Evolutionary conservation across 2,797 vertebrate genomes (phyloP), one percentile per base, ranked within the genome.

Genomic region (Natrix natrix): DNA sequence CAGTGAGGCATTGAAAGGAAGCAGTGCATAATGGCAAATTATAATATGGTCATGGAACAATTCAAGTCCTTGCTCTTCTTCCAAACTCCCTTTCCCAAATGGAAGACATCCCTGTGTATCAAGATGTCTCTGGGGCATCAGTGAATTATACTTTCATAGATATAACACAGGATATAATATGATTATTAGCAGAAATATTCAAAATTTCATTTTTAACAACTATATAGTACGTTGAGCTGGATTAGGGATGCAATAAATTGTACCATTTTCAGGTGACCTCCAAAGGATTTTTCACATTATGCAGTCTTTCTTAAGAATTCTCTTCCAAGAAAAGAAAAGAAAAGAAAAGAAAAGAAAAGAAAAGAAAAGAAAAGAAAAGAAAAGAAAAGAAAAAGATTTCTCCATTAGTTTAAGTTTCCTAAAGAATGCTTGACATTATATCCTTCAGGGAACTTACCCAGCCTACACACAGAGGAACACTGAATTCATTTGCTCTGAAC

Each of bases 401-500:
- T 90, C 54, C 28, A 78, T 48, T 78, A 4, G 8, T 92, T 93
- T 74, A 90, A 66, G 22, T 74, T 37, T 89, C 57, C 93, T 89
- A 56, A 94, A 59, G 59, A 91, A 59, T 86, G 54, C 59, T 59
- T 92, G 90, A 78, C 43, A 87, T 60, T 78, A 26, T 78, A n/a
- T 93, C 87, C 91, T 16, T 0, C 10, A 26, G 43, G 69, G 92
- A 60, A 63, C 54, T 0, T 6, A 10, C 89, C 43, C 86, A 95
- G 90, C 87, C 89, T 93, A n/a, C 56, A 93, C 13, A 28, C 86
- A 95, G 10, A 94, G 93, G 74, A 74, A 61, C 91, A 6, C 11
- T 0, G 32, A 20, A 89, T 87, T 95, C 12, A 54, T 96, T 92
- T 93, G 60, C 90, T 95, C 91, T 93, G 78, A 87, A 93, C 60